Base-by-base conservation (phyloP, 1,140 invertebrate species). In the Musca vetustissima region DNA sequence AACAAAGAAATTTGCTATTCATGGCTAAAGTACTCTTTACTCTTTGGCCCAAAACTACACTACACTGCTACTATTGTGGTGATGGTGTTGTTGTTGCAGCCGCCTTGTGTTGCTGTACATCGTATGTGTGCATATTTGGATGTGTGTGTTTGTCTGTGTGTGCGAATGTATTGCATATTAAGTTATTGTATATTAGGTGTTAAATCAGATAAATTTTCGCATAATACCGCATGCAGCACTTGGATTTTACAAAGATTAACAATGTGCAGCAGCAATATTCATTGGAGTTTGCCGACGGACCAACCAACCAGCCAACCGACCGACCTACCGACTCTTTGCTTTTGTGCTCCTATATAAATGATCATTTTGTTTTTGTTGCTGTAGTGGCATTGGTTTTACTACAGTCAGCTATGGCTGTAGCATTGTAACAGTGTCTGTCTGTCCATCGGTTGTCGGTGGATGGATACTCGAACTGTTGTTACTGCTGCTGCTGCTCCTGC, bases 141-240 rank as follows among this genome's bases (percentile, higher is more conserved):
- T 73, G 74, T 75, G 77, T n/a, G 57, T 61, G 24, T 61, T 28
- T 36, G 25, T 28, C 11, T 61, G 68, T 75, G 75, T 73, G 74
- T 75, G 77, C 74, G 75, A 75, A 71, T 73, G 76, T 76, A 77
- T 73, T 81, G 78, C 79, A 81, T 82, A 82, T 82, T 79, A 82
- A 80, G 78, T 82, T 82, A 82, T 82, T 80, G 80, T 82, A 82
- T 82, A 82, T 82, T 82, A 82, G 80, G 80, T 82, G 80, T 82
- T 82, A 82, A 82, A 82, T 82, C 80, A 82, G 80, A 82, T 82
- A 82, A 82, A 82, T 82, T 82, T 82, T 81, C 78, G 80, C 80
- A 82, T 82, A 81, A 82, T 82, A 82, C 80, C 80, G 80, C 80
- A 82, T 82, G 79, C 77, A 82, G 78, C 80, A 82, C 77, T 82